These are phyloP conservation scores for Listronotus oregonensis DNA, from an alignment of 1,140 invertebrate species.

Conservation along the genomic window DNA sequence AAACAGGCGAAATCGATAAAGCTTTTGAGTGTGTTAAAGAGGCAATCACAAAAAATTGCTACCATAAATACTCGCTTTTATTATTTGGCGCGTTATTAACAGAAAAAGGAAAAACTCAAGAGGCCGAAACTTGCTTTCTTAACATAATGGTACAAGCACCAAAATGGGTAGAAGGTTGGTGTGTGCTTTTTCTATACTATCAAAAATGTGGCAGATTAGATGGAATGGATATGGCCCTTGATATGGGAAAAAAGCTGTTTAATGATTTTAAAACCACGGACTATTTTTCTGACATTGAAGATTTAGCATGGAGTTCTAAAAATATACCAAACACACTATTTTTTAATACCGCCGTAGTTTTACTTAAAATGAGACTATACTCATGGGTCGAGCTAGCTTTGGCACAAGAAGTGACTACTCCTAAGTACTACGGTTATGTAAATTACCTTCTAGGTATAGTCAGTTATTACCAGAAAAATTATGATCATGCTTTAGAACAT, in stretches of 20 bases:
- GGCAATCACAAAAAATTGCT: conserved; percentile 35
- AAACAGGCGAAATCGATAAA: conserved; percentile 35
- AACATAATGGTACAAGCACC: conserved; percentile 38
- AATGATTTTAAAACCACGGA: conserved; percentile 22
- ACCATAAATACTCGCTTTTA: conserved; percentile 41
- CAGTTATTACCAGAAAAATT: conserved; percentile 41
- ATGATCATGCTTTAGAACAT: conserved; percentile 47
- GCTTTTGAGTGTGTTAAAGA: conserved; percentile 47
- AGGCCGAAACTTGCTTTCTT: conserved; percentile 50
- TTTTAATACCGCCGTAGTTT: conserved; percentile 41
- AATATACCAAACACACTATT: conserved; percentile 44
- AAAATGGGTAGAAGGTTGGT: conserved; percentile 48
- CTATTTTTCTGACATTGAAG: conserved; percentile 40
- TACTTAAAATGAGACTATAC: conserved; percentile 47
- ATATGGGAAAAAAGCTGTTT: conserved; percentile 46
- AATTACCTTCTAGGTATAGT: conserved; percentile 50
- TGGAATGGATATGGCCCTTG: conserved; percentile 44
- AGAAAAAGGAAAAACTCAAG: conserved; percentile 37
- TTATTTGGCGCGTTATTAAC: conserved; percentile 41
- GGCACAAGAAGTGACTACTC: conserved; percentile 33
- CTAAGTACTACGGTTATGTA: conserved; percentile 35
- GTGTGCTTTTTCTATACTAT: conserved; percentile 44
- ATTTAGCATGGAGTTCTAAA: conserved; percentile 44
- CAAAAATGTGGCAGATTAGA: conserved; percentile 38
- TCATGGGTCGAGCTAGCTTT: conserved; percentile 46